These are phyloP conservation scores for Pocillopora grandis DNA, from an alignment of 92 coral and sea anemone genomes.

Conservation along the genomic window DNA sequence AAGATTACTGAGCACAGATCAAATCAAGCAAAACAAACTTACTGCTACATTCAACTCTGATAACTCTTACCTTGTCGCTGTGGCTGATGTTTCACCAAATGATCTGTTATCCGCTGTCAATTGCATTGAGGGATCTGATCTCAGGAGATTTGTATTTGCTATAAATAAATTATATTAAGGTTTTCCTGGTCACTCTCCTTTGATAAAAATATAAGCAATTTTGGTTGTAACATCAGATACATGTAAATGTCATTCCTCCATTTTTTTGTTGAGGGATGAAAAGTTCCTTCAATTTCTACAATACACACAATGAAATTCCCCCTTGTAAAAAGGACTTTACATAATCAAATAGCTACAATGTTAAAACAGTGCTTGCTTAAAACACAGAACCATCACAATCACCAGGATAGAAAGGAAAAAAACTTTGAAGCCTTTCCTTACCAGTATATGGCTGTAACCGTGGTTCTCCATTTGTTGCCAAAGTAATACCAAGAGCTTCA, in stretches of 20 bases:
- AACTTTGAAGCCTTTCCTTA: neutral
- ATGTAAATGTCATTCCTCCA: neutral
- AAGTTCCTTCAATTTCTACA: too few relatives aligned
- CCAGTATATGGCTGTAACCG: slow-evolving; percentile 50
- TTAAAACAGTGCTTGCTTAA: too few relatives aligned
- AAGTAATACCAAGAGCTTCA: slow-evolving; percentile 86
- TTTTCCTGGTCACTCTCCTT: too few relatives aligned
- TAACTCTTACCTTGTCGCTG: slow-evolving; percentile 63
- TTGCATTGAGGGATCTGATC: slow-evolving; percentile 11
- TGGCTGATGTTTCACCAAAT: slow-evolving; percentile 69
- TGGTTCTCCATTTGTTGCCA: slow-evolving; percentile 65
- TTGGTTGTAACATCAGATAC: neutral
- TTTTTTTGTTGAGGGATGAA: neutral
- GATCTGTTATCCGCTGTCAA: slow-evolving; percentile 59
- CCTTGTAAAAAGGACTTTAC: too few relatives aligned
- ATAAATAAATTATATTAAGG: too few relatives aligned
- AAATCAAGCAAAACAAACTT: too few relatives aligned
- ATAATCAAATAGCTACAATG: too few relatives aligned
- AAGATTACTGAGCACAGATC: too few relatives aligned
- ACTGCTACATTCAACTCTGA: too few relatives aligned
- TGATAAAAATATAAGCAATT: neutral
- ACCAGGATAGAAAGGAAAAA: neutral
- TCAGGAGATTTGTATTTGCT: slow-evolving; percentile 28
- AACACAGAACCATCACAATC: neutral
- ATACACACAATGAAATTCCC: too few relatives aligned